Base-by-base conservation (phyloP, 2,888 invertebrate genomes). In the Oscheius sp. region DNA sequence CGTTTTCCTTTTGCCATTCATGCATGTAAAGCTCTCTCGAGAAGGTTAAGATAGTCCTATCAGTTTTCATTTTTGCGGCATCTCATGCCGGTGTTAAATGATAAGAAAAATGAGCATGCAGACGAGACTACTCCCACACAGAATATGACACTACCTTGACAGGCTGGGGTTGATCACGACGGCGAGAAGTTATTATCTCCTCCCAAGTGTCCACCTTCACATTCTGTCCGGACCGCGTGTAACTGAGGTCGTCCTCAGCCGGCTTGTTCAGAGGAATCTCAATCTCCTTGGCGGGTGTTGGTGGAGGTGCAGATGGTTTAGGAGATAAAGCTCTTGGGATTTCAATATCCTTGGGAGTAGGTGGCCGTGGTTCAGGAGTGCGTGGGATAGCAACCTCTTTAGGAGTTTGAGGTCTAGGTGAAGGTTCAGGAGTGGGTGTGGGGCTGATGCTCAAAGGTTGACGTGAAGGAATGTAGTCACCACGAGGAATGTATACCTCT, bases 141-240 rank as follows among this genome's bases (percentile, higher is more conserved):
- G n/a, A 61, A 41, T 7, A 23, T 16, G 21, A 25, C 18, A 52
- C 12, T 23, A 52, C 66, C 66, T 66, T 66, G n/a, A n/a, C n/a
- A 29, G 59, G 59, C 2, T 41, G 23, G 49, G 25, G 72, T 69
- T 73, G 46, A 21, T 74, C 72, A 29, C 76, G 55, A 46, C 70
- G 63, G 7, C 58, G 69, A 0, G 76, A 76, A 18, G 76, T 70
- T 23, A 72, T 73, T 55, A 63, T 72, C 56, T 79, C 79, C 41
- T 79, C 79, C 71, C 72, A 75, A 2, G 74, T 63, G 21, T 74
- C 76, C n/a, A 76, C 70, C 7, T 64, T 69, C 12, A 66, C 68
- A 13, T 73, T 71, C 64, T 69, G 63, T 25, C 75, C 74, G 45
- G 69, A 55, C 16, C 53, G 45, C 18, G 21, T 59, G 25, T 27